Conservation (phyloP, 2,888 invertebrate genomes). For the Gasteruption jaculator region DNA sequence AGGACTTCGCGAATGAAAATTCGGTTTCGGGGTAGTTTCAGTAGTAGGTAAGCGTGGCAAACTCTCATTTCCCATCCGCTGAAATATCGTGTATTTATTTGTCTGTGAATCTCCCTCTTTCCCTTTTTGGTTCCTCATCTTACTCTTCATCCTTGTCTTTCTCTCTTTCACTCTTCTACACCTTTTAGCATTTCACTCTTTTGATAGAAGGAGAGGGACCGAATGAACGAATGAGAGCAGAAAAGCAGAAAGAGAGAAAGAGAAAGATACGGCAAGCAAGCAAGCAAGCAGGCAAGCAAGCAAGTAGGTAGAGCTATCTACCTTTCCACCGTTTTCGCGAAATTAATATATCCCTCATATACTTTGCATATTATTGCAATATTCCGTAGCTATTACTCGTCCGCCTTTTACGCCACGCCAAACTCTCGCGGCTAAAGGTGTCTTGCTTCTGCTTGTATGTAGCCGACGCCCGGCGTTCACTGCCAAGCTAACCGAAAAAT, state of each 20-base stretch:
- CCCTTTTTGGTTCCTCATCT: constrained; percentile 44
- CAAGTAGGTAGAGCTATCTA: too few relatives aligned
- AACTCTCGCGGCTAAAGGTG: too few relatives aligned
- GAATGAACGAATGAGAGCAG: constrained; percentile 6
- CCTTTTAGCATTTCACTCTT: constrained; percentile 39
- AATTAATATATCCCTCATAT: constrained; percentile 52
- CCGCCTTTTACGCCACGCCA: too few relatives aligned
- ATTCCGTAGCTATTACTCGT: constrained; percentile 48
- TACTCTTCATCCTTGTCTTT: constrained; percentile 24
- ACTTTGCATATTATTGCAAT: constrained; percentile 52
- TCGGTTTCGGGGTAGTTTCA: constrained; percentile 41
- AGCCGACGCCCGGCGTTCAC: too few relatives aligned
- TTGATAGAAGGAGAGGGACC: constrained; percentile 23
- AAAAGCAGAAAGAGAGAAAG: constrained; percentile 5
- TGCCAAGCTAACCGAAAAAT: too few relatives aligned
- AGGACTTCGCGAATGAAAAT: constrained; percentile 48
- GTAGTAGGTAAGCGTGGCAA: constrained; percentile 38
- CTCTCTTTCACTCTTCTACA: constrained; percentile 28
- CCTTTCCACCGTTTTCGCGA: constrained; percentile 48
- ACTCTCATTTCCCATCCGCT: constrained; percentile 48
- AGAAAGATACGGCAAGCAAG: too few relatives aligned
- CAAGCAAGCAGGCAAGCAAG: too few relatives aligned
- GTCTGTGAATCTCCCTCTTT: constrained; percentile 45
- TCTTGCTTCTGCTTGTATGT: too few relatives aligned
- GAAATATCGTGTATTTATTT: constrained; percentile 52